Evolutionary conservation across 2,797 vertebrate genomes (phyloP).

Genomic region (Lacerta viridis): DNA sequence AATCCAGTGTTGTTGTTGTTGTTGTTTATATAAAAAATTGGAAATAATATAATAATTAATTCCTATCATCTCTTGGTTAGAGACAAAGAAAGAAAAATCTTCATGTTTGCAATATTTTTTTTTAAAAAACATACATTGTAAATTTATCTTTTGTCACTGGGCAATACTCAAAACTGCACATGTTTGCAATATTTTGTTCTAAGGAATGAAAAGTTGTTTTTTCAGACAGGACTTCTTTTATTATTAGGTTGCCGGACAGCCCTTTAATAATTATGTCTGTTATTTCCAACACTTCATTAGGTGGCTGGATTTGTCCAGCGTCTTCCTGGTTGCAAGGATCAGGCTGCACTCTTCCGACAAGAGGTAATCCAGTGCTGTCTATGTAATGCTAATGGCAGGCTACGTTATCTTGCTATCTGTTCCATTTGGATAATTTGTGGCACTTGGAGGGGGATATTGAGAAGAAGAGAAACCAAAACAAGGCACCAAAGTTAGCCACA

Average conservation of each 20-base stretch:
- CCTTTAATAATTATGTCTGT: constrained; percentile 24
- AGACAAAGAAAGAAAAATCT: not conserved
- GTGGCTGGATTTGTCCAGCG: constrained; percentile 91
- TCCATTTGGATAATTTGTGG: not conserved
- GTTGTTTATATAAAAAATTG: too few relatives aligned
- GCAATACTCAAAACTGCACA: too few relatives aligned
- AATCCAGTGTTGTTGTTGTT: not conserved
- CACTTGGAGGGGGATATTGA: not conserved
- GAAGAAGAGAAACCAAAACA: not conserved
- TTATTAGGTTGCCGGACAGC: not conserved
- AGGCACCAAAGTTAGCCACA: not conserved
- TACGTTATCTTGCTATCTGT: not conserved
- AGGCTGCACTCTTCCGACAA: constrained; percentile 89
- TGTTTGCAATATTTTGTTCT: not conserved
- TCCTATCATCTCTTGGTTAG: not conserved
- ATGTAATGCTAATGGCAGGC: rapidly evolving
- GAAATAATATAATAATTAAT: too few relatives aligned
- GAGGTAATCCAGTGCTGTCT: constrained; percentile 83
- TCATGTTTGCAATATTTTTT: constrained; percentile 2
- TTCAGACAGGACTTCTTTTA: not conserved
- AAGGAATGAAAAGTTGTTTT: not conserved
- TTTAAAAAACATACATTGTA: too few relatives aligned
- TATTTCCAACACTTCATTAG: constrained; percentile 70
- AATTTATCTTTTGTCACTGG: too few relatives aligned
- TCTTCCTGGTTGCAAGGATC: constrained; percentile 91